Conservation (phyloP, 2,797 vertebrate genomes). For the Eupleurogrammus muticus region DNA sequence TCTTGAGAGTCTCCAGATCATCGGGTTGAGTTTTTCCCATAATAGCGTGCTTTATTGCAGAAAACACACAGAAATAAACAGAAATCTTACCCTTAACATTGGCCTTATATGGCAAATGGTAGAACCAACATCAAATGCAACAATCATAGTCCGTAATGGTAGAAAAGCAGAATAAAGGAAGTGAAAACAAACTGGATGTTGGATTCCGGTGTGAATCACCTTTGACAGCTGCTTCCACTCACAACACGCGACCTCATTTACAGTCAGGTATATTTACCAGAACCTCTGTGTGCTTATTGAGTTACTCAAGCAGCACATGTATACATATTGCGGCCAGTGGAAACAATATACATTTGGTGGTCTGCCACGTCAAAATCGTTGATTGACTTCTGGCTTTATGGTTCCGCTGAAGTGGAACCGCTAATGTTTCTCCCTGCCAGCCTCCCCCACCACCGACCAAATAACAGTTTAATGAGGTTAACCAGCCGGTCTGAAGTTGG, state of each 20-base stretch:
- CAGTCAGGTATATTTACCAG: constrained; percentile 58
- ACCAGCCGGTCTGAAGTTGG: constrained; percentile 65
- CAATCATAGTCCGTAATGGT: not conserved
- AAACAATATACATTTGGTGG: constrained; percentile 71
- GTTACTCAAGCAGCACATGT: constrained; percentile 56
- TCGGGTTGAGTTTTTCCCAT: no score
- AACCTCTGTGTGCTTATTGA: constrained; percentile 38
- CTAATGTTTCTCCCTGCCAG: constrained; percentile 57
- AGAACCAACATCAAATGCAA: constrained; percentile 15
- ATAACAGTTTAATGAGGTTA: constrained; percentile 81
- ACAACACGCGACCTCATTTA: constrained; percentile 48
- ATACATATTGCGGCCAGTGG: constrained; percentile 49
- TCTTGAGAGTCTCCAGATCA: no score
- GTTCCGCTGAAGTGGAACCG: constrained; percentile 66
- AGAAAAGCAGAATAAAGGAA: constrained; percentile 21
- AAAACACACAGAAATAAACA: no score
- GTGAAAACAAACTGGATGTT: constrained; percentile 40
- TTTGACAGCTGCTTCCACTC: constrained; percentile 71
- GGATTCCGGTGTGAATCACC: constrained; percentile 27
- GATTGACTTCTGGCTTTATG: constrained; percentile 70
- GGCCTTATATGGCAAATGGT: not conserved
- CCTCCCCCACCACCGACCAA: constrained; percentile 57
- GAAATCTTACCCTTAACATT: no score
- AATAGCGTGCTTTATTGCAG: no score
- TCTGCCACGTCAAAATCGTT: constrained; percentile 64